A percentile compares a stretch with the other conserved stretches of the same genome.
Evolutionary conservation across 2,797 vertebrate genomes (phyloP).

Genomic region (Yasuhikotakia modesta): DNA sequence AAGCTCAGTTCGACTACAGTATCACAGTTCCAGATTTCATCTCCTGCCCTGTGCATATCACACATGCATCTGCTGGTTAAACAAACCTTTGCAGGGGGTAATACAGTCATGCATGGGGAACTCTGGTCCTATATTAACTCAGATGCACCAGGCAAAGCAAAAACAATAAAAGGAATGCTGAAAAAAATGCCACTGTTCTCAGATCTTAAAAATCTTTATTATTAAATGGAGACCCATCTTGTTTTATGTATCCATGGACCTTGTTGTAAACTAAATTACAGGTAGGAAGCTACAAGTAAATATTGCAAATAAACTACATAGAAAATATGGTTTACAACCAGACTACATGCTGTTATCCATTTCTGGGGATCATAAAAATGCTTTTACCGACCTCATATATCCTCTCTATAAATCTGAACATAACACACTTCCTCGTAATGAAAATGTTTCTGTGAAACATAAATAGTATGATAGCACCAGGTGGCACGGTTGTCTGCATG

Average conservation of each 20-base stretch:
- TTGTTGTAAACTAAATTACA: constrained; percentile 26
- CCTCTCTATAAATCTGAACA: constrained; percentile 30
- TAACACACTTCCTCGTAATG: neutral
- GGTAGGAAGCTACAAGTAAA: constrained; percentile 1
- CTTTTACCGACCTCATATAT: constrained; percentile 37
- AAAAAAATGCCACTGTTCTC: neutral
- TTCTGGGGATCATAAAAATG: constrained; percentile 31
- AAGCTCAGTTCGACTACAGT: neutral
- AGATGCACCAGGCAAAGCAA: constrained; percentile 10
- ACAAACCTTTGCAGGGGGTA: constrained; percentile 38
- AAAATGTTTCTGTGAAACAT: neutral
- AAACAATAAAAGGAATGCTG: neutral
- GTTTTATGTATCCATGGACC: constrained; percentile 10
- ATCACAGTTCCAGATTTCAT: neutral
- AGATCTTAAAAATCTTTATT: neutral
- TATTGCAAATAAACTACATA: constrained; percentile 6
- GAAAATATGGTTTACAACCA: constrained; percentile 39
- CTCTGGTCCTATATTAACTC: neutral
- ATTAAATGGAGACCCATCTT: neutral
- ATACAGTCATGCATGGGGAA: constrained; percentile 35
- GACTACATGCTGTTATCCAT: constrained; percentile 22
- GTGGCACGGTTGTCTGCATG: constrained; percentile 54
- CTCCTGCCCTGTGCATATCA: constrained; percentile 49
- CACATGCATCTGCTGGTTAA: constrained; percentile 57
- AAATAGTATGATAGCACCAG: constrained; percentile 25